Evolutionary conservation across 2,113 vertebrate species (phyloP).

Genomic region (Rhineura floridana): DNA sequence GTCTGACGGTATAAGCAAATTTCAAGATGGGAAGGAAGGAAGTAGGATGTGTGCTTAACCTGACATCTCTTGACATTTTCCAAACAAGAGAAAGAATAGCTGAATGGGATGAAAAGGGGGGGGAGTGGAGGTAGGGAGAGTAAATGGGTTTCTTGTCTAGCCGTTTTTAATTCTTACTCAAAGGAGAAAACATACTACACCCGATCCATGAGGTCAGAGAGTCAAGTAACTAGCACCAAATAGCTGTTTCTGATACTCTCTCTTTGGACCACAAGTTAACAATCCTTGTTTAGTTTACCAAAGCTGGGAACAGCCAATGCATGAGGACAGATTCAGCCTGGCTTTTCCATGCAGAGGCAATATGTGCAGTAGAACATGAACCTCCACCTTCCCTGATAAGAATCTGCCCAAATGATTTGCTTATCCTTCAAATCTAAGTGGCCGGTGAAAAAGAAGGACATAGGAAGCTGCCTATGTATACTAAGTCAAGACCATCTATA

Average conservation of each 20-base stretch:
- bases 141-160: not conserved
- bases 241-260: not conserved
- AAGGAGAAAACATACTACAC: not conserved
- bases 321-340: not conserved
- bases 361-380: not conserved
- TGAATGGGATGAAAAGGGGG: not conserved
- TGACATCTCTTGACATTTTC: not conserved
- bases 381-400: not conserved
- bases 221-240: not conserved
- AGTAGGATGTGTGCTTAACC: not conserved
- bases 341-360: too few species aligned
- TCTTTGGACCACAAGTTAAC: not conserved
- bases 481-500: too few species aligned
- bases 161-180: rapidly evolving
- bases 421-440: not conserved
- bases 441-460: too few species aligned
- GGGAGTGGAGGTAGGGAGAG: not conserved
- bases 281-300: not conserved
- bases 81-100: not conserved
- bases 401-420: not conserved
- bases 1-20: not conserved
- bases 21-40: not conserved
- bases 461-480: too few species aligned
- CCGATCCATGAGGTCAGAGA: not conserved
- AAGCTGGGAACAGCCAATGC: not conserved